Conservation (phyloP, 2,888 invertebrate genomes). For the Lasioglossum vierecki region DNA sequence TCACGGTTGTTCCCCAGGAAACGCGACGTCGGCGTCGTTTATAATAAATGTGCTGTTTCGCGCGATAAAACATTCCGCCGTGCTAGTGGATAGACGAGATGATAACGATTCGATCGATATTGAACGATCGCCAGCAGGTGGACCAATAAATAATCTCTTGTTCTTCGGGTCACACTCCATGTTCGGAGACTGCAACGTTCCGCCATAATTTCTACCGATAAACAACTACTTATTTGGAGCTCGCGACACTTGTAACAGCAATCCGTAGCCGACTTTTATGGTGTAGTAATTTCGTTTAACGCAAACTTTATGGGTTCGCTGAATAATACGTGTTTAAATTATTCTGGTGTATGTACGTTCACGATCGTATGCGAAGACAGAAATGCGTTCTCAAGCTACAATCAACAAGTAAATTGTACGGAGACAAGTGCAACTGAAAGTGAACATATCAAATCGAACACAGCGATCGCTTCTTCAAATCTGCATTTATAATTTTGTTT, state of each 20-base stretch:
- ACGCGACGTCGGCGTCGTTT: slow-evolving; percentile 73
- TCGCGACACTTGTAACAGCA: neutral
- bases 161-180: neutral
- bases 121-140: neutral
- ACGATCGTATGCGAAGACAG: too few relatives aligned
- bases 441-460: too few relatives aligned
- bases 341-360: neutral
- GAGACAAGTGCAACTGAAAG: too few relatives aligned
- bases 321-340: neutral
- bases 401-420: too few relatives aligned
- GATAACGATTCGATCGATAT: slow-evolving; percentile 25
- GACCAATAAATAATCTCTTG: neutral
- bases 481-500: too few relatives aligned
- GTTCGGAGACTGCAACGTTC: neutral
- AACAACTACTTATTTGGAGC: neutral
- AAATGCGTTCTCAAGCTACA: too few relatives aligned
- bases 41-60: slow-evolving; percentile 69
- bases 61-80: slow-evolving; percentile 24
- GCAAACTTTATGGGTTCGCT: neutral
- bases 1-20: slow-evolving; percentile 64
- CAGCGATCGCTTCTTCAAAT: too few relatives aligned
- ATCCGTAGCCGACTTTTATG: neutral
- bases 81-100: slow-evolving; percentile 1
- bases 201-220: neutral
- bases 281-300: neutral